Percentiles rank a stretch among this genome's conserved stretches.
These are phyloP conservation scores for Batillaria attramentaria DNA, from an alignment of 1,140 invertebrate species.

Conservation along the genomic window DNA sequence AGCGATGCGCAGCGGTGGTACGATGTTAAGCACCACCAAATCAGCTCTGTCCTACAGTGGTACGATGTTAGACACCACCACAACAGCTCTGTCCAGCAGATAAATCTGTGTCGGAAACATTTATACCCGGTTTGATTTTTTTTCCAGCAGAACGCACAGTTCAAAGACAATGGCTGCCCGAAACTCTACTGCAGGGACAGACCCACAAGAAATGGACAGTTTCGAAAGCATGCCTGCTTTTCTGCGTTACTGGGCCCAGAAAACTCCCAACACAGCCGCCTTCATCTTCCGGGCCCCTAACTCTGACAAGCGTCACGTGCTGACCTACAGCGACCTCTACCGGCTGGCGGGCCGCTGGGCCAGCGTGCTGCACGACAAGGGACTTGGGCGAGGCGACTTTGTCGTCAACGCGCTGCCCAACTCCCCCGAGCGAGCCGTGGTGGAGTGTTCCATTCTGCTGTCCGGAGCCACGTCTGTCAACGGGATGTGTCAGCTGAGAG, in stretches of 20 bases:
- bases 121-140: too few species aligned
- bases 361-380: background rate
- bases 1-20: too few species aligned
- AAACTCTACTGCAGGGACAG: too few species aligned
- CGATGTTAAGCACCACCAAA: too few species aligned
- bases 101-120: too few species aligned
- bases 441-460: background rate
- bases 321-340: constrained; percentile 14
- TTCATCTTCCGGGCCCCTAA: constrained; percentile 5
- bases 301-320: background rate
- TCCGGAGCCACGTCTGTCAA: constrained; percentile 15
- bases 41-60: too few species aligned
- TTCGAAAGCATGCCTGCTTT: too few species aligned
- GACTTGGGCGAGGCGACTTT: constrained; percentile 12
- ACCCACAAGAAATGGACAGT: too few species aligned
- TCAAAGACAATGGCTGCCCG: too few species aligned
- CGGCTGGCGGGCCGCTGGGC: constrained; percentile 20
- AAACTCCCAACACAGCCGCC: background rate
- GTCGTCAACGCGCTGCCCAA: constrained; percentile 23
- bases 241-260: background rate
- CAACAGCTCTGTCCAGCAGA: too few species aligned
- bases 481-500: constrained; percentile 3
- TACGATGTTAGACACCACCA: too few species aligned
- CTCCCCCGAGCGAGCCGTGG: constrained; percentile 21
- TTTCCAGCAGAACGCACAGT: too few species aligned